Percentiles rank a stretch among this genome's conserved stretches.
Evolutionary conservation across 2,113 vertebrate species (phyloP).

Genomic region (Phylloscopus trochilus): DNA sequence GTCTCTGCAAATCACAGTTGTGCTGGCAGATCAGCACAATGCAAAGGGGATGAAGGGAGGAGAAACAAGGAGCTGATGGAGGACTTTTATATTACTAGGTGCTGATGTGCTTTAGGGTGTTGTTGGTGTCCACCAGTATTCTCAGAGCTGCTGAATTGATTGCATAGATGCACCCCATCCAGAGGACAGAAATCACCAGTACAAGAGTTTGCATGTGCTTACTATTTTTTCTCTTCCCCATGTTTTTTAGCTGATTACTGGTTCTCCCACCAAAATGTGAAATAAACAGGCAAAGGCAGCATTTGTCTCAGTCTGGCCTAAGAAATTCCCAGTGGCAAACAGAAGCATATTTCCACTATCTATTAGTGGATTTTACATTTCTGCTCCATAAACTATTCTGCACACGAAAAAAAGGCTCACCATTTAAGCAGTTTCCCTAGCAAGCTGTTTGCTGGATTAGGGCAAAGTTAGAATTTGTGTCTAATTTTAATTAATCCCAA

Average conservation of each 20-base stretch:
- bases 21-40: background rate
- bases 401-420: background rate
- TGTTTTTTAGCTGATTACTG: background rate
- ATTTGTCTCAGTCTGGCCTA: background rate
- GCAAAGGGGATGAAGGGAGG: background rate
- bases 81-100: background rate
- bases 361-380: background rate
- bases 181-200: background rate
- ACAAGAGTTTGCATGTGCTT: background rate
- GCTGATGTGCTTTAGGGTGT: background rate
- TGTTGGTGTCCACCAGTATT: background rate
- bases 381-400: background rate
- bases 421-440: background rate
- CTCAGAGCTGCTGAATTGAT: background rate
- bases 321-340: background rate
- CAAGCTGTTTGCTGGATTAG: background rate
- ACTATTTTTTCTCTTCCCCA: background rate
- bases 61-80: background rate
- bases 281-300: background rate
- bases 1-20: background rate
- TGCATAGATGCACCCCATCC: background rate
- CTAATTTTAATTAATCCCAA: conserved; percentile 11
- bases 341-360: background rate
- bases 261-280: background rate
- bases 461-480: background rate